Evolutionary conservation across 2,113 vertebrate species (phyloP).

Genomic region (Alectura lathami): DNA sequence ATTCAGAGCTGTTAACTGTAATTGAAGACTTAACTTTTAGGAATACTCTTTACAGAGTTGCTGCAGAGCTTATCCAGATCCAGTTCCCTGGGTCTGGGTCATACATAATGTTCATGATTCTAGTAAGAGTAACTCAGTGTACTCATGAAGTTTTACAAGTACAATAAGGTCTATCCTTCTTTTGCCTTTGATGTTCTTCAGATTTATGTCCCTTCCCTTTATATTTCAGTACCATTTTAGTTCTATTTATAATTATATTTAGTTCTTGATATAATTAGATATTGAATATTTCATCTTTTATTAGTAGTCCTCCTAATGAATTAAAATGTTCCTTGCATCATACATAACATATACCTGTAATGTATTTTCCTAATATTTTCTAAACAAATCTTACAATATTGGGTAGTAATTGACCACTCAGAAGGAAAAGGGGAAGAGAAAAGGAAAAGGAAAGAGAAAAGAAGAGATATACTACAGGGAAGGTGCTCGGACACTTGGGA

Average conservation of each 20-base stretch:
- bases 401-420: not conserved
- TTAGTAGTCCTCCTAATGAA: slow-evolving; percentile 31
- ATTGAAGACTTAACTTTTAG: not conserved
- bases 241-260: not conserved
- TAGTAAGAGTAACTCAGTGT: not conserved
- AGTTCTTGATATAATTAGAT: too few species aligned
- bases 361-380: not conserved
- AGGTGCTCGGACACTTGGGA: not conserved
- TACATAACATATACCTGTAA: not conserved
- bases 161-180: not conserved
- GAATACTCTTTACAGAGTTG: not conserved
- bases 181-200: not conserved
- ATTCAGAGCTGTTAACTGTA: not conserved
- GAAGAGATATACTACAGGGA: not conserved
- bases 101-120: not conserved
- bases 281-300: slow-evolving; percentile 15
- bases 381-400: slow-evolving; percentile 11
- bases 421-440: not conserved
- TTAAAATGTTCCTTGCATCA: slow-evolving; percentile 45
- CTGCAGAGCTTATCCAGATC: not conserved
- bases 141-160: not conserved
- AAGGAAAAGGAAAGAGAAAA: not conserved
- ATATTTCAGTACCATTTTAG: not conserved
- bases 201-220: not conserved
- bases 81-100: not conserved